These are phyloP conservation scores for Danio albolineatus DNA, from an alignment of 2,797 vertebrate species.

Conservation along the genomic window DNA sequence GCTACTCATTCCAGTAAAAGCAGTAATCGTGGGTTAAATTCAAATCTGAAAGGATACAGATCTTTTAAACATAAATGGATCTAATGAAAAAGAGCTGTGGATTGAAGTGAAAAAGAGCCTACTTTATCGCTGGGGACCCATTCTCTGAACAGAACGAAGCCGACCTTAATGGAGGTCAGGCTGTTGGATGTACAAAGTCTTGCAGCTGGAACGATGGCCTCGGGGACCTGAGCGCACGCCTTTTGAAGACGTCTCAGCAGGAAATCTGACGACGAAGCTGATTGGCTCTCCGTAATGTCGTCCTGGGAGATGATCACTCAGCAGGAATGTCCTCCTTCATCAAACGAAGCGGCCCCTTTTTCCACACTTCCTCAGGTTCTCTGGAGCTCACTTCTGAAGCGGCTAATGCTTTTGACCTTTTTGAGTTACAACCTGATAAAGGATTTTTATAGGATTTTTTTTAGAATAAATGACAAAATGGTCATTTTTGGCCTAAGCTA, in stretches of 20 bases:
- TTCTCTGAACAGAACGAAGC: conserved; percentile 29
- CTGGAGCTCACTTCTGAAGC: conserved; percentile 27
- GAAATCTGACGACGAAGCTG: conserved; percentile 37
- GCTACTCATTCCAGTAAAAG: not conserved
- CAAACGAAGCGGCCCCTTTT: conserved; percentile 40
- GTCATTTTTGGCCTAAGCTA: not conserved
- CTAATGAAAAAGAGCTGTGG: conserved; percentile 25
- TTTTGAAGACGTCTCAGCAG: conserved; percentile 45
- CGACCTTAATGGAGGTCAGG: conserved; percentile 43
- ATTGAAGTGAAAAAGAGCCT: not conserved
- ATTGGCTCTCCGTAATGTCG: conserved; percentile 30
- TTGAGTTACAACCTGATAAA: conserved; percentile 39
- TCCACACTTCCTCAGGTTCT: conserved; percentile 39
- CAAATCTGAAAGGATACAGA: conserved; percentile 7
- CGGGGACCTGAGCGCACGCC: conserved; percentile 33
- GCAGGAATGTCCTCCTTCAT: conserved; percentile 53
- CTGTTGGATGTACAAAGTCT: conserved; percentile 41
- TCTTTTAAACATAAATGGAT: conserved; percentile 36
- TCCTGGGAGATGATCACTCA: conserved; percentile 46
- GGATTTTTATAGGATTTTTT: conserved; percentile 2
- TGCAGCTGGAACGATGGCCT: conserved; percentile 30
- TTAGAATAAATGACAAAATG: not conserved
- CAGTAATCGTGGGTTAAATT: conserved; percentile 7
- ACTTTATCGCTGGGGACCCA: conserved; percentile 27
- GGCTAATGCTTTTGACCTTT: conserved; percentile 48